Base-by-base conservation (phyloP, 2,113 vertebrate species). In the Cinclus mexicanus region DNA sequence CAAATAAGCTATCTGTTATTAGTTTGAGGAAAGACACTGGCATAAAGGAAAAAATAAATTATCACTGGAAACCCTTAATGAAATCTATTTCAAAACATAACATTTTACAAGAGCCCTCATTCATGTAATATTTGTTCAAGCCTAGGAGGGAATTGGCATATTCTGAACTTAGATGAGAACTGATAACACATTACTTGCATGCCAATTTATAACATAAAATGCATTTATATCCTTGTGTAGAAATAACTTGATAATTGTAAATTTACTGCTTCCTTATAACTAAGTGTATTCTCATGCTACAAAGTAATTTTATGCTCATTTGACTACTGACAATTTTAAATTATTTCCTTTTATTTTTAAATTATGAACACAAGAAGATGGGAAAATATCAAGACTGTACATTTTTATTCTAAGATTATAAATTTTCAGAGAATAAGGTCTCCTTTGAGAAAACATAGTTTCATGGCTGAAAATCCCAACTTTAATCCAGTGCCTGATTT, bases 1-100 rank as follows among this genome's bases (percentile, higher is more conserved):
- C 98, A 99, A 99, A 99, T 99, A 98, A 97, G 97, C 71, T 98
- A 97, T 96, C 97, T 93, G 97, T 98, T 98, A 98, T 98, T 98
- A 98, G 97, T 96, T 97, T 95, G 97, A 98, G 97, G 98, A 97
- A 94, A 98, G 97, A 97, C 97, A 96, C 91, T 95, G 95, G 96
- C 96, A 97, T 97, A 98, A 98, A 98, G 94, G 82, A 96, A 98
- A 93, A 98, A 98, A 98, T 98, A 99, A 98, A 98, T 99, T 98
- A 98, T 98, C 97, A 98, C 98, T 97, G 95, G 98, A 98, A 98
- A 97, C 96, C 96, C 97, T 98, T 98, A 98, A 99, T 98, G 97
- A 98, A 98, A 98, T 98, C 97, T 97, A 98, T 98, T 98, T 98
- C 96, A 98, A 98, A 99, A 98, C 97, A 97, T 84, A 98, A 97